Evolutionary conservation across 2,888 invertebrate genomes (phyloP), one percentile per base, ranked within the genome.

Genomic region (Hypolimnas misippus): DNA sequence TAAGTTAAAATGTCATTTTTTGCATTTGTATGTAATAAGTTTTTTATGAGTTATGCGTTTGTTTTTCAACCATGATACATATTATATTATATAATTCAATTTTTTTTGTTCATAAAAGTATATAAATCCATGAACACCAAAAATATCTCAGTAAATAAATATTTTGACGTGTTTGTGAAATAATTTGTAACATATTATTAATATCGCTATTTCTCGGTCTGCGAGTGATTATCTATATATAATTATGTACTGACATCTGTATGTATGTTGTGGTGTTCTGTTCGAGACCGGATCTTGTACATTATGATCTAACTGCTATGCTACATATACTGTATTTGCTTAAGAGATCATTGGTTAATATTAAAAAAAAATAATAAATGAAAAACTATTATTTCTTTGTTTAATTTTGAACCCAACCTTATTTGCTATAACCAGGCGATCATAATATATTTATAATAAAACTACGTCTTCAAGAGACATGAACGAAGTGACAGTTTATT

Each of bases 281-380:
- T 58, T 59, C 55, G 52, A 56, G 55, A 57, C 59, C 66, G 61
- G 73, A 29, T 29, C 29, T 70, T 75, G 76, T 76, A 75, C 70
- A 75, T 75, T 72, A 72, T 4, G 42, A 42, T 70, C 68, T 72
- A 69, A 76, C 69, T 76, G 73, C 77, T 82, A 82, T 67, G 84
- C 85, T 86, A 83, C 70, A 38, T 85, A 87, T 87, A 76, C 87
- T 87, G 76, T 84, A 86, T 81, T 84, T 82, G 90, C 90, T 90
- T 90, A 87, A 87, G 86, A 81, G 61, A 77, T 83, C 81, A 89
- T 84, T 86, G 89, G 86, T 91, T 91, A 90, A 89, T 76, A 85
- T 82, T 86, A 79, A 87, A 87, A 82, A 46, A 49, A 86, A 83
- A 83, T 79, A 85, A 85, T 82, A 84, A 85, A 87, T 75, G 76